Percentiles rank a stretch among this genome's conserved stretches.
These are phyloP conservation scores for Ametastegia equiseti DNA, from an alignment of 2,888 invertebrate species.

Conservation along the genomic window DNA sequence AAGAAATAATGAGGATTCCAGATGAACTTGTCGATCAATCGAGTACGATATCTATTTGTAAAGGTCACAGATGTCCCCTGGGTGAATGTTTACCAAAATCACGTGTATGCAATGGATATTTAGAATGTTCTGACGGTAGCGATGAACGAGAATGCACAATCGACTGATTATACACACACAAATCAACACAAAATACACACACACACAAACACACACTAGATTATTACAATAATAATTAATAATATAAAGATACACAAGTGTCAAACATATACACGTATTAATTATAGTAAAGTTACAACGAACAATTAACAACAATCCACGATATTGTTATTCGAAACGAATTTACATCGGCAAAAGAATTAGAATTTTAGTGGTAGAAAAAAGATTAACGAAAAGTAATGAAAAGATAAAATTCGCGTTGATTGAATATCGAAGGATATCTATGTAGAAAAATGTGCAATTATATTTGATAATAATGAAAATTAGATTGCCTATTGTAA, in stretches of 20 bases:
- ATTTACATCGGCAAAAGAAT: too few species aligned
- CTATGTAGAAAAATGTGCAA: too few species aligned
- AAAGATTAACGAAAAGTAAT: too few species aligned
- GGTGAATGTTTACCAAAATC: conserved; percentile 86
- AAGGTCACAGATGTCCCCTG: conserved; percentile 86
- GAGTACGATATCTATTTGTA: conserved; percentile 74
- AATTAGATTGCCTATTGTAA: too few species aligned
- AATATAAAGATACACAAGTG: conserved; percentile 46
- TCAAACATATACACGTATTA: neutral
- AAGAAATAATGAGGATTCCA: conserved; percentile 78
- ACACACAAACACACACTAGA: too few species aligned
- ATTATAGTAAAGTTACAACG: neutral
- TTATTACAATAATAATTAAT: neutral
- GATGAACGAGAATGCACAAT: conserved; percentile 82
- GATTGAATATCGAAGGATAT: too few species aligned
- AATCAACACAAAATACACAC: too few species aligned
- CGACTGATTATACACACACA: conserved; percentile 55
- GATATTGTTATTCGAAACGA: too few species aligned
- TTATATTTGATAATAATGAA: too few species aligned
- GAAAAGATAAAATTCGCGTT: too few species aligned
- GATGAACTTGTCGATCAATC: conserved; percentile 60
- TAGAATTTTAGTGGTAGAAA: too few species aligned
- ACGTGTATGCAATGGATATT: conserved; percentile 86
- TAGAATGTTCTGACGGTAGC: conserved; percentile 87
- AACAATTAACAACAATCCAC: neutral